A percentile compares a stretch with the other conserved stretches of the same genome.
Conservation (phyloP, 1,140 invertebrate genomes). For the Andricus grossulariae region DNA sequence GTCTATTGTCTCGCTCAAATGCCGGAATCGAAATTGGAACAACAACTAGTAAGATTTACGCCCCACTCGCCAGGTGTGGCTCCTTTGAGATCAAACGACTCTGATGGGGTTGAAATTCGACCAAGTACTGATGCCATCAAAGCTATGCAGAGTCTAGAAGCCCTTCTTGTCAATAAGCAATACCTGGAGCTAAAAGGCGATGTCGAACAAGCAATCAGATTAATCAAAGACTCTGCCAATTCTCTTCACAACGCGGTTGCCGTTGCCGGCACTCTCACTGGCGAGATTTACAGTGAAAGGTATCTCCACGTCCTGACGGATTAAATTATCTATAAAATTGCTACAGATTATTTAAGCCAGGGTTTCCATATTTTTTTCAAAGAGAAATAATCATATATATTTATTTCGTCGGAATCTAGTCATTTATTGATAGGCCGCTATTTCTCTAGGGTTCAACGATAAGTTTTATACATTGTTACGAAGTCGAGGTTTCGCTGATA, state of each 20-base stretch:
- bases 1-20: slow-evolving; percentile 74
- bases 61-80: slow-evolving; percentile 65
- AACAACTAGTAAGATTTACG: slow-evolving; percentile 59
- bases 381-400: neutral
- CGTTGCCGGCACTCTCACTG: slow-evolving; percentile 63
- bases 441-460: neutral
- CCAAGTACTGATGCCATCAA: slow-evolving; percentile 73
- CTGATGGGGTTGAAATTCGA: slow-evolving; percentile 64
- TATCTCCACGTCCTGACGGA: slow-evolving; percentile 72
- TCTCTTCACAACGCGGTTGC: slow-evolving; percentile 73
- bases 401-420: neutral
- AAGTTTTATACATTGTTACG: too few species aligned
- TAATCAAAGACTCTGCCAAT: slow-evolving; percentile 74
- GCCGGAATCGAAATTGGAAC: slow-evolving; percentile 70
- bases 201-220: slow-evolving; percentile 70
- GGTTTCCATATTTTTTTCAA: neutral
- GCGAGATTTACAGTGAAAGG: slow-evolving; percentile 70
- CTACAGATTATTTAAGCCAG: neutral
- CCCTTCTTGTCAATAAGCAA: slow-evolving; percentile 71
- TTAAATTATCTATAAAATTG: slow-evolving; percentile 48
- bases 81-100: slow-evolving; percentile 53
- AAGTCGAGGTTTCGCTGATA: too few species aligned
- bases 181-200: slow-evolving; percentile 70
- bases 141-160: slow-evolving; percentile 71
- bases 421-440: neutral